phyloP scores from a whole-genome alignment of 2,888 invertebrate species.

The Platynereis dumerilii region DNA sequence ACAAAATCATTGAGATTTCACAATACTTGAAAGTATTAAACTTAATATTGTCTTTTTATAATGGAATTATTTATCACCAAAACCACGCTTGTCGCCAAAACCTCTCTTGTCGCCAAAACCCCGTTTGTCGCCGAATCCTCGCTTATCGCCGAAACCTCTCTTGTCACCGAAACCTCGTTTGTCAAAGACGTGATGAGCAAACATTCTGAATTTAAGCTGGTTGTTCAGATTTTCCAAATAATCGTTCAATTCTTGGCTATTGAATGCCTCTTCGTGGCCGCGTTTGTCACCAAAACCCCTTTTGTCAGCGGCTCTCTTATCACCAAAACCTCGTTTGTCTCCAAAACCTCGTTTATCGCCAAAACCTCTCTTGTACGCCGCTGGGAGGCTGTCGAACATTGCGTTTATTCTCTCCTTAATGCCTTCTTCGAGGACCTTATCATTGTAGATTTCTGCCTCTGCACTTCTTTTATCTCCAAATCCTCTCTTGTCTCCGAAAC shows the following conservation, averaged over 20 bases:
- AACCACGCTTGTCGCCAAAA: conserved; percentile 1
- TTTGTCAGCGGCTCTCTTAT: not conserved
- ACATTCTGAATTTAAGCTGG: too few species aligned
- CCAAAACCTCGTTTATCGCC: conserved; percentile 6
- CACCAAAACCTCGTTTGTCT: conserved; percentile 6
- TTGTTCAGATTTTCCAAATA: conserved; percentile 5
- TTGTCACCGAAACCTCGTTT: conserved; percentile 9
- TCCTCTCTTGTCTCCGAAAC: conserved; percentile 2
- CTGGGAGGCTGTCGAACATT: too few species aligned
- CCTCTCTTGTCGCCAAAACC: conserved; percentile 4
- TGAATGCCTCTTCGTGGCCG: not conserved
- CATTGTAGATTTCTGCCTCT: too few species aligned
- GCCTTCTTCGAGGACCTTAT: too few species aligned
- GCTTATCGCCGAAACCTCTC: conserved; percentile 3
- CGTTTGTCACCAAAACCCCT: conserved; percentile 1
- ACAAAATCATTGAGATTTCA: too few species aligned
- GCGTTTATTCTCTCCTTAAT: too few species aligned
- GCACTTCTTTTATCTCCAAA: conserved; percentile 6
- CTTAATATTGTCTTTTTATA: too few species aligned
- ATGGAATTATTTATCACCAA: conserved; percentile 4
- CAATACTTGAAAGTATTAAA: too few species aligned
- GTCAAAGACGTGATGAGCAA: not conserved
- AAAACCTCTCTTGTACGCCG: not conserved
- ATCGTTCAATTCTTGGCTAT: not conserved
- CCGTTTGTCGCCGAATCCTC: conserved; percentile 2